phyloP scores from a whole-genome alignment of 2,888 invertebrate genomes.

The Chouioia cunea region DNA sequence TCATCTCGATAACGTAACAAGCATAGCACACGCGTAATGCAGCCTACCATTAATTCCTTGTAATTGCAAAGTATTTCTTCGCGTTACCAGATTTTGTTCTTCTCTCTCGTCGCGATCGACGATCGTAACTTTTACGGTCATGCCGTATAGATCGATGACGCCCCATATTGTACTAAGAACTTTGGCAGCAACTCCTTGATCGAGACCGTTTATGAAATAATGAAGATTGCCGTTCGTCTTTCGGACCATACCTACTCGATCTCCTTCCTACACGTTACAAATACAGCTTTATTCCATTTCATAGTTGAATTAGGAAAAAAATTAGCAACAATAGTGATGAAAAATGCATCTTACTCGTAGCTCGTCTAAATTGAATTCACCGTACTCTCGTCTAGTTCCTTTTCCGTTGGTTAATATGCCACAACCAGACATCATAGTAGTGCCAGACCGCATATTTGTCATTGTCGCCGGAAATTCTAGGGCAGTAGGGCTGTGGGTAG shows the following conservation, averaged over 20 bases:
- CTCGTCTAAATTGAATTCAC: slow-evolving; percentile 93
- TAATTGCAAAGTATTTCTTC: slow-evolving; percentile 75
- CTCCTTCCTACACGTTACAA: slow-evolving; percentile 78
- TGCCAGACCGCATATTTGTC: slow-evolving; percentile 93
- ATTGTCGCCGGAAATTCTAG: slow-evolving; percentile 96
- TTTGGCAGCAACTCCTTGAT: slow-evolving; percentile 91
- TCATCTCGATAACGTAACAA: neutral
- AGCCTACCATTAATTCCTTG: slow-evolving; percentile 60
- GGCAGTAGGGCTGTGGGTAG: slow-evolving; percentile 90
- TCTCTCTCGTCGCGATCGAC: slow-evolving; percentile 86
- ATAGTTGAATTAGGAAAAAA: neutral
- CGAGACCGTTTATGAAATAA: slow-evolving; percentile 92
- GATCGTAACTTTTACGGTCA: slow-evolving; percentile 91
- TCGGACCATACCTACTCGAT: slow-evolving; percentile 92
- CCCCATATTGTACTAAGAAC: slow-evolving; percentile 90
- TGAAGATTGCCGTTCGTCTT: slow-evolving; percentile 88
- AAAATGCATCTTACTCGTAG: slow-evolving; percentile 74
- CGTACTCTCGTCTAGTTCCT: slow-evolving; percentile 92
- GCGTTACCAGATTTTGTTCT: slow-evolving; percentile 80
- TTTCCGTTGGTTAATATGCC: slow-evolving; percentile 97
- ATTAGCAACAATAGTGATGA: slow-evolving; percentile 11
- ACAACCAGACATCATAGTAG: slow-evolving; percentile 97
- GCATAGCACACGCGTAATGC: neutral
- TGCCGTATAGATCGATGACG: slow-evolving; percentile 94
- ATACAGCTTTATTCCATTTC: slow-evolving; percentile 16